Conservation (phyloP, 2,113 vertebrate species). For the Serinus canaria region DNA sequence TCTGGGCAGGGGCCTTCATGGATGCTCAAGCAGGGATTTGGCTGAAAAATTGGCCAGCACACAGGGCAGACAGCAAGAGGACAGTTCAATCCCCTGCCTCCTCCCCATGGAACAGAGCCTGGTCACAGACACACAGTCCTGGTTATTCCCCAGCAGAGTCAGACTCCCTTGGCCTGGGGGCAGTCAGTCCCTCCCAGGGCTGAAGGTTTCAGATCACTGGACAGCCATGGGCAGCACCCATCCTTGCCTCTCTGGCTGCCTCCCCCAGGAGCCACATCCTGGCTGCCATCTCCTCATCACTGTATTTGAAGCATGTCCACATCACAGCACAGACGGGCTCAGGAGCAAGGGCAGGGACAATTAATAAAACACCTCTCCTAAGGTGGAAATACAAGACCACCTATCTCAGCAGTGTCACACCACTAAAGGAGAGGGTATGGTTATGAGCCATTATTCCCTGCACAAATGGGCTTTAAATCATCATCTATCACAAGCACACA, state of each 20-base stretch:
- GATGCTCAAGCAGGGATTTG: not conserved
- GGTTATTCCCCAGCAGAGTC: not conserved
- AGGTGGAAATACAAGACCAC: not conserved
- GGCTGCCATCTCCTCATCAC: rapidly evolving
- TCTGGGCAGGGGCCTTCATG: not conserved
- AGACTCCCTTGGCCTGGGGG: rapidly evolving
- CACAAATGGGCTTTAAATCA: not conserved
- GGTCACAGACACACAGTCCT: not conserved
- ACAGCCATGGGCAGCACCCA: not conserved
- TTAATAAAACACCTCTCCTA: not conserved
- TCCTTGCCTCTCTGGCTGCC: not conserved
- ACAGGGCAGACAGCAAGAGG: not conserved
- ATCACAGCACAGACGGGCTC: rapidly evolving
- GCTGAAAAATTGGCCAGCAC: not conserved
- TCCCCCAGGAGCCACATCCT: rapidly evolving
- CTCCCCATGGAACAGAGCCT: not conserved
- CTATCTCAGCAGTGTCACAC: not conserved
- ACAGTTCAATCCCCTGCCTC: not conserved
- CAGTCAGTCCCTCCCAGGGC: not conserved
- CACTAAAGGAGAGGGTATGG: not conserved
- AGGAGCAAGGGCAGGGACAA: not conserved
- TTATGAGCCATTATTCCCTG: not conserved
- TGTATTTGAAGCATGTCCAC: not conserved
- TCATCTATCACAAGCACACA: not conserved
- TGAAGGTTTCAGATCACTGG: not conserved